Evolutionary conservation across 2,113 vertebrate species (phyloP), one percentile per base, ranked within the genome.

Genomic region (Microcebus murinus): DNA sequence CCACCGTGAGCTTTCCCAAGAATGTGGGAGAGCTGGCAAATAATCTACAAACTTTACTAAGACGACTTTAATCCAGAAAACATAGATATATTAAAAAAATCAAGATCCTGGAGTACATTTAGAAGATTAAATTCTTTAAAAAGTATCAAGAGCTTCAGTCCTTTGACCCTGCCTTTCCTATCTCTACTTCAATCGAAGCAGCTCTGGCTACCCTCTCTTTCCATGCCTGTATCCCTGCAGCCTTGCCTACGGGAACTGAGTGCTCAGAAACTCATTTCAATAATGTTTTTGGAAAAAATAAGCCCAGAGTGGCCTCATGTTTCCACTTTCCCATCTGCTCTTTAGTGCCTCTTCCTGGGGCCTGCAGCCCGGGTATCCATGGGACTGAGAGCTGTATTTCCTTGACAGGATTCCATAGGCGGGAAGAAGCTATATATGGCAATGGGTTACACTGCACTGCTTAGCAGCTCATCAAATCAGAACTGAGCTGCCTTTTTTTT

Each of bases 231-330:
- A 13, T n/a, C 18, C 67, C 12, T 15, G 20, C 29, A 73, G 97
- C 98, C 97, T 97, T 98, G 97, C 96, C 98, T 97, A 96, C 90
- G 90, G 93, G 95, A 85, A 98, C 3, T 7, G 27, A 84, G 36
- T 8, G 29, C 68, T 95, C 36, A 59, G 45, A 94, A 68, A 87
- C 48, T 61, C 76, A 80, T 57, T 74, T 68, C 39, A 68, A 9
- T n/a, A 5, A 45, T 23, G 81, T 9, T 52, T 85, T 71, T 29
- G 50, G 71, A 42, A 65, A 52, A 82, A 13, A 36, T 8, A 61
- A 82, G 65, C 21, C 50, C 29, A 71, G 13, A 42, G 55, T 61
- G 55, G 25, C 23, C 17, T 61, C 67, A 2, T 48, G n/a, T 11
- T 65, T 4, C 11, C 3, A 13, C 2, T 42, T 45, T 73, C 15